A percentile compares a stretch with the other conserved stretches of the same genome.
Evolutionary conservation across 2,888 invertebrate genomes (phyloP).

Genomic region (Drosophila maculinotata): DNA sequence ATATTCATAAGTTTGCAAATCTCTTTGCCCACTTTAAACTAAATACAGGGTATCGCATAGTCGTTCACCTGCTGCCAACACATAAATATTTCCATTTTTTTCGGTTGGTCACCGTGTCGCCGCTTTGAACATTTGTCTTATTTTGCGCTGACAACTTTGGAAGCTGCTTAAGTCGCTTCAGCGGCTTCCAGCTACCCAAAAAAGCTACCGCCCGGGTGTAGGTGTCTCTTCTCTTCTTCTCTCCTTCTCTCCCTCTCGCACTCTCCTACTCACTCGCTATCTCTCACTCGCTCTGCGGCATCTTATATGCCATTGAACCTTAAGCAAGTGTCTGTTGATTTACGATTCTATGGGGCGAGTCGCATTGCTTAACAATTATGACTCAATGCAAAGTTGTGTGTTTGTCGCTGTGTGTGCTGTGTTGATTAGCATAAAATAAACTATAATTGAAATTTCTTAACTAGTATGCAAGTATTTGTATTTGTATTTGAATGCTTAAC

Average conservation of each 20-base stretch:
- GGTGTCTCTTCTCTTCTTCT: slow-evolving; percentile 39
- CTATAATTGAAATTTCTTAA: slow-evolving; percentile 62
- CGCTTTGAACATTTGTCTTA: slow-evolving; percentile 77
- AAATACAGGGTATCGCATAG: slow-evolving; percentile 13
- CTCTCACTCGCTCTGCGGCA: slow-evolving; percentile 7
- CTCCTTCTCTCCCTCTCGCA: background rate
- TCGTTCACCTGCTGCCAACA: background rate
- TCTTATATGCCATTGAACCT: slow-evolving; percentile 71
- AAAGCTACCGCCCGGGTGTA: slow-evolving; percentile 67
- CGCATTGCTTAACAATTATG: slow-evolving; percentile 56
- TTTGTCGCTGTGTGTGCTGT: slow-evolving; percentile 6
- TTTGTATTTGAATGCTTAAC: slow-evolving; percentile 28
- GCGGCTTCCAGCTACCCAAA: slow-evolving; percentile 45
- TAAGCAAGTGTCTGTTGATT: slow-evolving; percentile 49
- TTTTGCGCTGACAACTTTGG: slow-evolving; percentile 81
- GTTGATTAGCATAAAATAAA: slow-evolving; percentile 68
- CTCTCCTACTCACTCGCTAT: background rate
- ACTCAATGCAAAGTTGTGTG: slow-evolving; percentile 47
- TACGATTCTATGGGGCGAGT: slow-evolving; percentile 45
- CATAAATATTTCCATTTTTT: slow-evolving; percentile 15
- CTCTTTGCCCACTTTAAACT: no score
- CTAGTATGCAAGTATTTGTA: slow-evolving; percentile 18
- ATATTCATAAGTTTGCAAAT: no score
- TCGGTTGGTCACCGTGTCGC: slow-evolving; percentile 61
- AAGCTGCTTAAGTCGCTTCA: slow-evolving; percentile 78